These are phyloP conservation scores for Lamellibrachia satsuma DNA, from an alignment of 2,888 invertebrate species.

Conservation along the genomic window DNA sequence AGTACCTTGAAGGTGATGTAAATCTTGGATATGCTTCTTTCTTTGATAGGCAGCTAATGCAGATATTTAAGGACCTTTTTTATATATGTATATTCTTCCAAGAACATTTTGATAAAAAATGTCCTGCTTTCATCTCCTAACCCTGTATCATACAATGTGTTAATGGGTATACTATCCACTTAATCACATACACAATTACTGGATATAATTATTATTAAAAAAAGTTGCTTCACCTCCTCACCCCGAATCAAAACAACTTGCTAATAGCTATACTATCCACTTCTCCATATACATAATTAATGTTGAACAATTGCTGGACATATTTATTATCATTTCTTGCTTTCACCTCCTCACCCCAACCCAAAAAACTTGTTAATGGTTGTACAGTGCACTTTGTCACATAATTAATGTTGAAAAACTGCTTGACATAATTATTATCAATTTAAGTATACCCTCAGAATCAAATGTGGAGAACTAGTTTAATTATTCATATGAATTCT, in stretches of 20 bases:
- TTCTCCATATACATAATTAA: background rate
- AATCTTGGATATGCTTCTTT: no score
- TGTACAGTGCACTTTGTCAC: background rate
- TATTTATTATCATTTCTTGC: background rate
- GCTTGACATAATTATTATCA: background rate
- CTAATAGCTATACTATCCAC: background rate
- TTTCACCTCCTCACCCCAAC: background rate
- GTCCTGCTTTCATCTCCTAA: background rate
- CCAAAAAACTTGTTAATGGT: background rate
- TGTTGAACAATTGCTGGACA: background rate
- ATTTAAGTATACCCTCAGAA: background rate
- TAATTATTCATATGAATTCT: background rate
- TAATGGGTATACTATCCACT: background rate
- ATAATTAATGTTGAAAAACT: background rate
- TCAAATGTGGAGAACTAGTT: background rate
- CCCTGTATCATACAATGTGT: background rate
- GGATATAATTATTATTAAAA: background rate
- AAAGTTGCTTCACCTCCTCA: background rate
- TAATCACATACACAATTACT: background rate
- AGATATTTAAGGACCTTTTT: no score
- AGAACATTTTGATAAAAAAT: background rate
- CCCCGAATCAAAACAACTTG: background rate
- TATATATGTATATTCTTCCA: no score
- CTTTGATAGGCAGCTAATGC: no score
- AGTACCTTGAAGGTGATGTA: no score